These are phyloP conservation scores for Cotesia typhae DNA, from an alignment of 1,140 invertebrate genomes.

Conservation along the genomic window DNA sequence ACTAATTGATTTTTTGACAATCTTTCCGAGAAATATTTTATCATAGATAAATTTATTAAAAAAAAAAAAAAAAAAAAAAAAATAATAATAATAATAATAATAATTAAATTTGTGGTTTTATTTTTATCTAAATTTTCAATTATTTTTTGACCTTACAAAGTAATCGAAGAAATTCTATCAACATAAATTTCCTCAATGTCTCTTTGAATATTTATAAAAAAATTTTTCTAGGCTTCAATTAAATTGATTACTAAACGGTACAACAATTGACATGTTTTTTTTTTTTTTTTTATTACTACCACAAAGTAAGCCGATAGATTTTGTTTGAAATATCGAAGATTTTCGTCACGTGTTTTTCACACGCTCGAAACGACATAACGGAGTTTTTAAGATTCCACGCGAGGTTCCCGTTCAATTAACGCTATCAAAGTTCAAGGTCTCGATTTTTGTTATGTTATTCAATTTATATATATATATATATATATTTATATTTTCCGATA, in stretches of 20 bases:
- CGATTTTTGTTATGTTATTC: constrained; percentile 7
- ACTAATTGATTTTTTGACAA: too few relatives aligned
- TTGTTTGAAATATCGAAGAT: constrained; percentile 20
- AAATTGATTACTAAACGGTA: not conserved
- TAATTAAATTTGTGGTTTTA: too few relatives aligned
- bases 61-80: too few relatives aligned
- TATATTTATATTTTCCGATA: not conserved
- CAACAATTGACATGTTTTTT: too few relatives aligned
- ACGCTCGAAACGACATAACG: constrained; percentile 34
- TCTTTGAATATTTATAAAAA: not conserved
- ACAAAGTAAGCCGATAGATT: not conserved
- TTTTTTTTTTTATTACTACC: too few relatives aligned
- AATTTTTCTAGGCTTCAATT: not conserved
- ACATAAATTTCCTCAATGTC: not conserved
- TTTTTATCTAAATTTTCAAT: too few relatives aligned
- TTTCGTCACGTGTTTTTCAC: constrained; percentile 30
- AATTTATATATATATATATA: not conserved
- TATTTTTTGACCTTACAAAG: too few relatives aligned
- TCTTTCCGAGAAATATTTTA: too few relatives aligned
- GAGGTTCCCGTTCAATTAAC: constrained; percentile 38
- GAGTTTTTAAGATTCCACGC: constrained; percentile 31
- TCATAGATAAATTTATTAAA: too few relatives aligned
- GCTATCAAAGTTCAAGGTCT: constrained; percentile 34
- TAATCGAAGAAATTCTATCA: too few relatives aligned
- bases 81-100: too few relatives aligned